Evolutionary conservation across 2,797 vertebrate species (phyloP).

Genomic region (Anabas testudineus): DNA sequence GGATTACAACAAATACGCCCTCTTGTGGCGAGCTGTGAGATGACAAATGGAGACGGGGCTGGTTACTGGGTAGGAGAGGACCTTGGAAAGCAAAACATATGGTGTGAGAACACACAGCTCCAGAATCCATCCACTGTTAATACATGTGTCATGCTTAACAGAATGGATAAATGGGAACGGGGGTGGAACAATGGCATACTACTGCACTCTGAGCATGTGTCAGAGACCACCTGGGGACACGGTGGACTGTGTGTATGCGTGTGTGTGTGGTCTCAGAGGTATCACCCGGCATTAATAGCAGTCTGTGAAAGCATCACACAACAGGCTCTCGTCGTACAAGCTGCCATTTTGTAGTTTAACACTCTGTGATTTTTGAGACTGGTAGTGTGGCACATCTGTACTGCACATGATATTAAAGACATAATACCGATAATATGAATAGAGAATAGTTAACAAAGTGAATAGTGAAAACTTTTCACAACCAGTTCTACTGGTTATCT

Average conservation of each 20-base stretch:
- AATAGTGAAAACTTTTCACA: background rate
- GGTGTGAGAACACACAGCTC: constrained; percentile 84
- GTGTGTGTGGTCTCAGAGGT: constrained; percentile 56
- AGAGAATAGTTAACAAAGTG: too few species aligned
- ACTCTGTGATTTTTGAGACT: constrained; percentile 2
- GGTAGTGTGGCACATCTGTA: constrained; percentile 13
- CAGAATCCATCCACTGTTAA: constrained; percentile 86
- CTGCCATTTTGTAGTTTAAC: constrained; percentile 43
- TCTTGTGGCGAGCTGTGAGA: constrained; percentile 71
- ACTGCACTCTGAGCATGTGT: constrained; percentile 79
- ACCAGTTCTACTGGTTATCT: background rate
- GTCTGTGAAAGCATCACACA: constrained; percentile 51
- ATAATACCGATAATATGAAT: background rate
- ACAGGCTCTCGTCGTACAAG: constrained; percentile 34
- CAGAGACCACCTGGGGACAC: constrained; percentile 70
- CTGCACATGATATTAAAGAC: background rate
- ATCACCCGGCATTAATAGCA: constrained; percentile 67
- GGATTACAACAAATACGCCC: constrained; percentile 57
- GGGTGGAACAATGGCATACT: constrained; percentile 80
- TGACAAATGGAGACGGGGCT: constrained; percentile 36
- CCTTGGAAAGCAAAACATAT: constrained; percentile 81
- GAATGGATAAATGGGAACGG: constrained; percentile 84
- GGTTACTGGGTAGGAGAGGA: constrained; percentile 55
- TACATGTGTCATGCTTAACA: constrained; percentile 87
- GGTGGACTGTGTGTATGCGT: constrained; percentile 43